Conservation (phyloP, 2,113 vertebrate species). For the Centropus bengalensis region DNA sequence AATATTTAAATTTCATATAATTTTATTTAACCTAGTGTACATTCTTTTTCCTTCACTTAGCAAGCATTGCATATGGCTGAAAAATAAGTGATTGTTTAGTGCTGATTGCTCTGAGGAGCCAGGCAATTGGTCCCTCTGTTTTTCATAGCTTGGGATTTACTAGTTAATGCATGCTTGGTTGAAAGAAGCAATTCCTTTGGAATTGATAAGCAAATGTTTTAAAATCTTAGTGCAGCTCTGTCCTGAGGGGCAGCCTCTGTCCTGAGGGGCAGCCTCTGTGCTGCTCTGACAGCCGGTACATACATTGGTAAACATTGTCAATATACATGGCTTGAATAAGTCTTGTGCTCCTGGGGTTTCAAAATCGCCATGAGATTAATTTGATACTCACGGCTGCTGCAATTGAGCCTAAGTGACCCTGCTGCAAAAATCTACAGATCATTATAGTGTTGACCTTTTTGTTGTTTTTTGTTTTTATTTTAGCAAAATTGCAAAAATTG, state of each 20-base stretch:
- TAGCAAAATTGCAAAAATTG: neutral
- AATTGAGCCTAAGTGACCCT: neutral
- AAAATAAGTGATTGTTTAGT: neutral
- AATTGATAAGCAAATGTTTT: neutral
- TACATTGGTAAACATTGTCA: fast-evolving
- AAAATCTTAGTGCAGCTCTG: neutral
- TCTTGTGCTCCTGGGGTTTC: neutral
- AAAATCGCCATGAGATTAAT: neutral
- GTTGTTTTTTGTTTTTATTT: neutral
- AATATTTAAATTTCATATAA: neutral
- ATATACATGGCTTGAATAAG: neutral
- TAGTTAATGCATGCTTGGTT: neutral
- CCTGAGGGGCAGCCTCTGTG: fast-evolving
- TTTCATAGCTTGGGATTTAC: neutral
- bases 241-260: neutral
- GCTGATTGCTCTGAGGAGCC: neutral
- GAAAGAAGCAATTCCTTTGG: neutral
- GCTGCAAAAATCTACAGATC: fast-evolving
- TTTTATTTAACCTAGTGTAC: neutral
- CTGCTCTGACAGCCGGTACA: neutral
- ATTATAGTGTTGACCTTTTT: fast-evolving
- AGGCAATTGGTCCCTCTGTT: neutral
- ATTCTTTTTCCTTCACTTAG: neutral
- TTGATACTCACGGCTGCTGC: neutral
- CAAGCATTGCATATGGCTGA: neutral